Base-by-base conservation (phyloP, 1,140 invertebrate genomes). In the Subanguina moxae region DNA sequence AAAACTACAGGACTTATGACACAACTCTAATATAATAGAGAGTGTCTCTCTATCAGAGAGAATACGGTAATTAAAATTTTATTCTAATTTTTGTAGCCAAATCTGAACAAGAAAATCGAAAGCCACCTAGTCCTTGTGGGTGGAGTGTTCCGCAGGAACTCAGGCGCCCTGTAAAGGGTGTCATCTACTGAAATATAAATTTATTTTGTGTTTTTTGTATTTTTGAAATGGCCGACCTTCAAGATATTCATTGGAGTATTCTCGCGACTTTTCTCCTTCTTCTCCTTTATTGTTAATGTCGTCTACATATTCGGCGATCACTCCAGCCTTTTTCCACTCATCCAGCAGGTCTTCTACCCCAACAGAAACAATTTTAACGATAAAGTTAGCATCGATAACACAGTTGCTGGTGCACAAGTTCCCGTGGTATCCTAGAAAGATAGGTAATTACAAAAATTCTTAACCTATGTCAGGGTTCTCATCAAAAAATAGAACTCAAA, bases 341-440 rank as follows among this genome's bases (percentile, higher is more conserved):
- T 67, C 65, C 27, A 67, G 30, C 8, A 67, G 42, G 32, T 67
- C 65, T 27, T 67, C 65, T 21, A 67, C 46, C 13, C 65, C 65
- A 25, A 67, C 65, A 0, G 65, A 23, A 28, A 67, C 65, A 8
- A 67, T n/a, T 63, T 67, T 67, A 15, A 67, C 65, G 32, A 67
- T 67, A 27, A 67, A 67, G 38, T 67, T 67, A 1, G 65, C 65
- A 61, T 67, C 65, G 32, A 67, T 67, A 13, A 67, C 65, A 30
- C 65, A 67, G 42, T 67, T 67, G 15, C 52, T 62, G 17, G 65
- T 59, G 19, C n/a, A 23, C 27, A 67, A 61, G 58, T 67, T 59
- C 13, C 65, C 65, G 38, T 67, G 65, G 58, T 67, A 67, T 42
- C 65, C 65, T 38, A 11, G 3, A 38, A 38, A 38, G 32, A 38